Evolutionary conservation across 2,888 invertebrate genomes (phyloP), one percentile per base, ranked within the genome.

Genomic region (Graphium colonna): DNA sequence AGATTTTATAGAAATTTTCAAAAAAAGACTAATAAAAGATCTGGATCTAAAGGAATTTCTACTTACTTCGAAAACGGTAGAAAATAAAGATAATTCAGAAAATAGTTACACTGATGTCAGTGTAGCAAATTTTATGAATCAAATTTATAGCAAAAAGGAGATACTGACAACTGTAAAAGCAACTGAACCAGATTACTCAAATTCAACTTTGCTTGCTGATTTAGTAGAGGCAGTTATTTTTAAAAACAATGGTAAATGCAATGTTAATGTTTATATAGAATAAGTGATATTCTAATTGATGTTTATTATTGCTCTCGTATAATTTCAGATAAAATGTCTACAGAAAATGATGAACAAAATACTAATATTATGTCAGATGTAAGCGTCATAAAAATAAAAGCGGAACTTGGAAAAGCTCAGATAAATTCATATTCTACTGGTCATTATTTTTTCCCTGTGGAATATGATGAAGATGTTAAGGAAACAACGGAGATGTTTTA

Each of bases 161-260:
- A 46, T 65, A 5, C n/a, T 70, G 8, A 78, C 79, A 0, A 77
- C 77, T 12, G 61, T 60, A 7, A 79, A 68, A 63, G 45, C 67
- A 28, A 67, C 76, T 1, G 65, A 75, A 21, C 71, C 58, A 55
- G 80, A 85, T 52, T 66, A 69, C 46, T 63, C 86, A 0, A 88
- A 89, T 67, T 87, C 88, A 33, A 87, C 88, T 9, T 65, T 87
- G 49, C 73, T 89, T 18, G 83, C 78, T 3, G 81, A 89, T 73
- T 78, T 89, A 55, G 80, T 89, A 8, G 86, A 88, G 69, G 85
- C 87, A 36, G 81, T 89, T 8, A 88, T 89, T 61, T 88, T 88
- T 64, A 74, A 82, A 67, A 81, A 71, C 56, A 73, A 72, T 51
- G 82, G 88, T 86, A 73, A 21, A 65, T 12, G 43, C 15, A 12